Evolutionary conservation across 1,140 invertebrate genomes (phyloP).

Genomic region (Microplitis demolitor): DNA sequence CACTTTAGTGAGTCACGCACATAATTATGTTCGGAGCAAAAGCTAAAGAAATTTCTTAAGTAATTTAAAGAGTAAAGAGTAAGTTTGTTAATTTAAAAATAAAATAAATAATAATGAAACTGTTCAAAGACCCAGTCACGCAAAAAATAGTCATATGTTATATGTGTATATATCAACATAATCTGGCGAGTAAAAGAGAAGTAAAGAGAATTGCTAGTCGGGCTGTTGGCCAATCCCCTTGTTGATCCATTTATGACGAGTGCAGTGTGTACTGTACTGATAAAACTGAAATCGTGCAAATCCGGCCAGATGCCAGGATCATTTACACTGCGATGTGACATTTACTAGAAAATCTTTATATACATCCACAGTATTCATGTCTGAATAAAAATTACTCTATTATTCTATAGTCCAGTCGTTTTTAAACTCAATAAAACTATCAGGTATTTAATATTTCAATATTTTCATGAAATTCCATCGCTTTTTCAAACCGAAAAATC

Average conservation of each 20-base stretch:
- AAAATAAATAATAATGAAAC: too few relatives aligned
- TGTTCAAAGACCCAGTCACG: not conserved
- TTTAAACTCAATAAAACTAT: too few relatives aligned
- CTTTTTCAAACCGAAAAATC: too few relatives aligned
- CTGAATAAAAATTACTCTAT: too few relatives aligned
- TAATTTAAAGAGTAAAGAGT: too few relatives aligned
- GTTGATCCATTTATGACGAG: constrained; percentile 19
- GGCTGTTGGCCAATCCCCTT: constrained; percentile 15
- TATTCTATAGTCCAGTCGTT: too few relatives aligned
- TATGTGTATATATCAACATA: constrained; percentile 1
- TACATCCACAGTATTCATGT: not conserved
- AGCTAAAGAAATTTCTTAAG: too few relatives aligned
- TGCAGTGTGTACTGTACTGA: constrained; percentile 20
- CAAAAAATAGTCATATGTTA: not conserved
- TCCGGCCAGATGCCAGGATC: constrained; percentile 20
- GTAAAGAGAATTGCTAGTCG: constrained; percentile 1
- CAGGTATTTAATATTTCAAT: too few relatives aligned
- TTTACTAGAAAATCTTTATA: not conserved
- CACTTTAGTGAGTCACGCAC: too few relatives aligned
- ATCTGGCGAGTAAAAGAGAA: constrained; percentile 6
- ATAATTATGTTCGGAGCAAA: too few relatives aligned
- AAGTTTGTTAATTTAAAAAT: too few relatives aligned
- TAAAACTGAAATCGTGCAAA: constrained; percentile 12
- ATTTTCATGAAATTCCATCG: too few relatives aligned
- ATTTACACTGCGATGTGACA: constrained; percentile 16